phyloP scores from a whole-genome alignment of 2,113 vertebrate genomes.

The Xiphophorus maculatus region DNA sequence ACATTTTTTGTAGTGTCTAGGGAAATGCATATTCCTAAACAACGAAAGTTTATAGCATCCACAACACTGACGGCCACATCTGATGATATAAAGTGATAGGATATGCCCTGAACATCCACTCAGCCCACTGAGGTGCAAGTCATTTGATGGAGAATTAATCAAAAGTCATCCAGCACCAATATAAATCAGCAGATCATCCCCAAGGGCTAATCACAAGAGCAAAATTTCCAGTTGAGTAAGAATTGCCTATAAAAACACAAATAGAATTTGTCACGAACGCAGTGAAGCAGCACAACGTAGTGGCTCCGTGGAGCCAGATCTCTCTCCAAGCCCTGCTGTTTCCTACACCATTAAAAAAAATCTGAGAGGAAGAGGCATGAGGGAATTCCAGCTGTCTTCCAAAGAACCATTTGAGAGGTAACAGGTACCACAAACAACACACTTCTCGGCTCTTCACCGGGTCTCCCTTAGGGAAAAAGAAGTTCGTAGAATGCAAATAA shows the following conservation, averaged over 20 bases:
- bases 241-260: conserved; percentile 74
- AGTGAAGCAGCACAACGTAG: conserved; percentile 54
- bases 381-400: conserved; percentile 73
- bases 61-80: conserved; percentile 57
- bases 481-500: conserved; percentile 30
- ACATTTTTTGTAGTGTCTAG: conserved; percentile 11
- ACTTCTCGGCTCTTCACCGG: conserved; percentile 31
- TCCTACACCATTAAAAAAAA: conserved; percentile 66
- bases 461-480: conserved; percentile 35
- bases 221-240: conserved; percentile 65
- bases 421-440: conserved; percentile 65
- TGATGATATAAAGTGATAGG: conserved; percentile 68
- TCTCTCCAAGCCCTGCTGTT: conserved; percentile 60
- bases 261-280: conserved; percentile 65
- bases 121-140: conserved; percentile 62
- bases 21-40: conserved; percentile 32
- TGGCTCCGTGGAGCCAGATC: conserved; percentile 38
- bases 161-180: conserved; percentile 63
- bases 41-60: conserved; percentile 54
- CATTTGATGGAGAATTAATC: conserved; percentile 76
- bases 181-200: conserved; percentile 75
- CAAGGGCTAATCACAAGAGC: conserved; percentile 65
- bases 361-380: conserved; percentile 54
- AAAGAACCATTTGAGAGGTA: conserved; percentile 70
- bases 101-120: conserved; percentile 58